These are phyloP conservation scores for Agonum fuliginosum DNA, from an alignment of 2,888 invertebrate species.

Conservation along the genomic window DNA sequence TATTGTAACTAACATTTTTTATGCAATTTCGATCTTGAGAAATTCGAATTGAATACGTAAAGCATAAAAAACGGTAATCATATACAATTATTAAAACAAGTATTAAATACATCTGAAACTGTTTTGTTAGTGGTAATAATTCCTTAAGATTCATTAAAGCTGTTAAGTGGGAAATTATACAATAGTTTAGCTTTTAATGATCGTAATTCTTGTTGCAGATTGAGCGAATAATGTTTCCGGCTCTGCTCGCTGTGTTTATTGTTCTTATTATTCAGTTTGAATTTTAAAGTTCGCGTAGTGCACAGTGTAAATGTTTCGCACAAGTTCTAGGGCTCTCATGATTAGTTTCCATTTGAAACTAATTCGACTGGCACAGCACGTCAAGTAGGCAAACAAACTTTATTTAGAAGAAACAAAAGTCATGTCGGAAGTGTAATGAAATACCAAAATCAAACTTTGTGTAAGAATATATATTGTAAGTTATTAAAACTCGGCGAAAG, in stretches of 20 bases:
- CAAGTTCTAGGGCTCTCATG: conserved; percentile 18
- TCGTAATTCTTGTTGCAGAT: not conserved
- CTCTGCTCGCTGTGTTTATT: conserved; percentile 6
- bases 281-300: conserved; percentile 28
- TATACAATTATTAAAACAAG: not conserved
- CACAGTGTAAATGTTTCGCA: conserved; percentile 24
- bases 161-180: conserved; percentile 21
- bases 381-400: not conserved
- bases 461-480: conserved; percentile 50
- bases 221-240: conserved; percentile 13
- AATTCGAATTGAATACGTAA: no score
- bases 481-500: conserved; percentile 52
- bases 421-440: conserved; percentile 39
- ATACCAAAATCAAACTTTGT: conserved; percentile 50
- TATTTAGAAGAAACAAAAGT: conserved; percentile 36
- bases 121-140: conserved; percentile 19
- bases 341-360: conserved; percentile 40
- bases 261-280: conserved; percentile 38
- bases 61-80: no score
- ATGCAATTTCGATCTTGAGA: no score
- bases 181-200: conserved; percentile 11
- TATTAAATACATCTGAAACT: no score
- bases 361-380: not conserved
- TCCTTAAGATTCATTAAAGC: conserved; percentile 5
- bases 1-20: no score